Evolutionary conservation across 2,888 invertebrate genomes (phyloP).

Genomic region (Polylopha cassiicola): DNA sequence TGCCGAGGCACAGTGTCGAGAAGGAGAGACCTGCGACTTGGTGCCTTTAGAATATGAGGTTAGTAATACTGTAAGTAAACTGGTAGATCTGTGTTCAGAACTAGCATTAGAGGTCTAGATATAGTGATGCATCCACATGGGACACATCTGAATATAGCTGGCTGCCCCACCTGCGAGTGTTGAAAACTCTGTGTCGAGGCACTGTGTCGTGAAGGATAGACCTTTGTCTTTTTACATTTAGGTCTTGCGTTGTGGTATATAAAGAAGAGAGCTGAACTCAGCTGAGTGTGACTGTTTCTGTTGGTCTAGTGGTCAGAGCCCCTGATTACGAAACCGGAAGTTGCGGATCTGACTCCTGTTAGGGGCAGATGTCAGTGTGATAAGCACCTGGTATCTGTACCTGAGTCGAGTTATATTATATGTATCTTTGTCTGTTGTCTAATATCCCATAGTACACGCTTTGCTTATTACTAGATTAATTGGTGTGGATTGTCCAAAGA

Average conservation of each 20-base stretch:
- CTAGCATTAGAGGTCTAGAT: too few species aligned
- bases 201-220: constrained; percentile 80
- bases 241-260: constrained; percentile 66
- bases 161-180: constrained; percentile 86
- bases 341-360: too few species aligned
- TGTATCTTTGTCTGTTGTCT: background rate
- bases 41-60: constrained; percentile 69
- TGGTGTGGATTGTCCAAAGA: too few species aligned
- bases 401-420: too few species aligned
- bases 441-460: background rate
- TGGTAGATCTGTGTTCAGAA: too few species aligned
- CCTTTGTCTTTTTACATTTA: constrained; percentile 61
- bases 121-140: constrained; percentile 60
- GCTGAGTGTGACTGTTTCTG: too few species aligned
- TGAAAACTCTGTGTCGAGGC: constrained; percentile 86
- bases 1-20: constrained; percentile 81
- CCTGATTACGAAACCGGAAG: too few species aligned
- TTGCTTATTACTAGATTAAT: background rate
- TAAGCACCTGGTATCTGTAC: too few species aligned
- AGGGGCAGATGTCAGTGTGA: too few species aligned
- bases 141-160: constrained; percentile 62
- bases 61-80: too few species aligned
- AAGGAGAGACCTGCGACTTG: constrained; percentile 75
- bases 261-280: too few species aligned
- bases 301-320: too few species aligned